A percentile compares a stretch with the other conserved stretches of the same genome.
Evolutionary conservation across 2,888 invertebrate genomes (phyloP).

Genomic region (Aspidiotus destructor): DNA sequence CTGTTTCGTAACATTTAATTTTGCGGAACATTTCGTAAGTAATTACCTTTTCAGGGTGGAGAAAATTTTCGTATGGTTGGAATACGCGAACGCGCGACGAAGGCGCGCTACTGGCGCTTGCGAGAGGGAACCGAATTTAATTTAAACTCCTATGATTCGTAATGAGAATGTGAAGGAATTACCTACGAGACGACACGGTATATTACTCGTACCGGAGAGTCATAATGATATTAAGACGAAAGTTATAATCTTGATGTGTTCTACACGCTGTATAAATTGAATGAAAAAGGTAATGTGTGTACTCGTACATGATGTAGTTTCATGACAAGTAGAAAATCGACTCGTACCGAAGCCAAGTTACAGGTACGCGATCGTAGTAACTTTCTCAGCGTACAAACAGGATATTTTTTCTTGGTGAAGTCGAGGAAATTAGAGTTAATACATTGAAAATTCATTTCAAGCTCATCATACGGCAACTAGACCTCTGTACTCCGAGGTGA

Average conservation of each 20-base stretch:
- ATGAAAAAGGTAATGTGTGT: too few species aligned
- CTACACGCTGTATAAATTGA: conserved; percentile 1
- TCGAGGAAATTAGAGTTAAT: too few species aligned
- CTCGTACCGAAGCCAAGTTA: too few species aligned
- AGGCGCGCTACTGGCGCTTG: not conserved
- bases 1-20: conserved; percentile 19
- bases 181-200: conserved; percentile 17
- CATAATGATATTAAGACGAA: conserved; percentile 21
- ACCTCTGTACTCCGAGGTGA: too few species aligned
- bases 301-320: too few species aligned
- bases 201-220: conserved; percentile 11
- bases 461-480: too few species aligned
- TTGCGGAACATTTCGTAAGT: conserved; percentile 24
- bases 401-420: too few species aligned
- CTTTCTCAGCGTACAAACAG: too few species aligned
- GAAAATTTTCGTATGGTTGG: not conserved
- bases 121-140: conserved; percentile 11
- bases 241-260: conserved; percentile 15
- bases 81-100: not conserved
- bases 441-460: too few species aligned
- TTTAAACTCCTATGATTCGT: conserved; percentile 19
- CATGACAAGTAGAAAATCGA: too few species aligned
- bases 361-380: too few species aligned
- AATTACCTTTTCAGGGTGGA: conserved; percentile 19
- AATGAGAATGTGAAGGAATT: conserved; percentile 23